Base-by-base conservation (phyloP, 2,113 vertebrate species). In the Emydocephalus ijimae region DNA sequence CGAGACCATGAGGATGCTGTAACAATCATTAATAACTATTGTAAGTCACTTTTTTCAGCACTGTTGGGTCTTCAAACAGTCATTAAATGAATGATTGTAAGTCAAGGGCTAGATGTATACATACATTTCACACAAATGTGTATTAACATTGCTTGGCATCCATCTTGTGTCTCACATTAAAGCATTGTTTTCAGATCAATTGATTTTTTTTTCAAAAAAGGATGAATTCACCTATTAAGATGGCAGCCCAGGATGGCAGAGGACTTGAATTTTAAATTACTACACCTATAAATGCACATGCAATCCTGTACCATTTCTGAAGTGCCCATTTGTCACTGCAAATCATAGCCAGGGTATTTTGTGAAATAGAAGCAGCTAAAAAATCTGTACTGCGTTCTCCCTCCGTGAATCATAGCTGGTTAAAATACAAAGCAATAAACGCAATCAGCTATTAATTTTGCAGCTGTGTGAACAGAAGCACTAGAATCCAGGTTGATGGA, bases 81-180 rank as follows among this genome's bases (percentile, higher is more conserved):
- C 59, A 3, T 29, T 61, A 61, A 29, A 61, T 1, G 10, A 61
- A 59, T 9, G 1, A 3, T 26, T 9, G 23, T 59, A 59, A 61
- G 24, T 29, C 0, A 11, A 29, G 10, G 59, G 10, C 59, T 61
- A 11, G 3, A 29, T 10, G 2, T 29, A 92, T 89, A 43, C 85
- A 55, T 81, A 55, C 93, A 64, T 91, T 92, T 8, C 43, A 43
- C 7, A 48, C 45, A 10, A 89, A 0, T 24, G 4, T 29, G 92
- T 86, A 93, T 90, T 95, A 90, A 87, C n/a, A 93, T 93, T 18
- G 0, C 11, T 6, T 18, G n/a, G 26, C 1, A 94, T 23, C 45
- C 24, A 6, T 50, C 24, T 48, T 54, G 26, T 81, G 39, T 59
- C 18, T 86, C 69, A 1, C 56, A 81, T 14, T 1, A 0, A 88